Conservation (phyloP, 2,113 vertebrate genomes). For the Pteronura brasiliensis region DNA sequence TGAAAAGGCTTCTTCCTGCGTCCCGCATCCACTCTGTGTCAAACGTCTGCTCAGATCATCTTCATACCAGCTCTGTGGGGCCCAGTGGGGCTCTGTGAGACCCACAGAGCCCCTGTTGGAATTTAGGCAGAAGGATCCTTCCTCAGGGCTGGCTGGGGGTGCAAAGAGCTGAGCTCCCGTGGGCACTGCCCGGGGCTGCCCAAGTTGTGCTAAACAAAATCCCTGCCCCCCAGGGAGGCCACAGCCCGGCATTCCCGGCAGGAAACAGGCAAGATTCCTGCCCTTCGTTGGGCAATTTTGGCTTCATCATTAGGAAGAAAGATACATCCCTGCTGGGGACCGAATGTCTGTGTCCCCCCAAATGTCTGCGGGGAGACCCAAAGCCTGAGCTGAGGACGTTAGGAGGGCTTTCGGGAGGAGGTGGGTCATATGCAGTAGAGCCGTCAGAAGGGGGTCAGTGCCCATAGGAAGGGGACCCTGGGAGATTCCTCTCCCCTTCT, state of each 20-base stretch:
- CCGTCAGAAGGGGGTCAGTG: neutral
- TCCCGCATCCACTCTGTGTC: accelerated
- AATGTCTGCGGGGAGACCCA: neutral
- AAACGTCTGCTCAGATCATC: neutral
- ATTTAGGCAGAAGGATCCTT: too few species aligned
- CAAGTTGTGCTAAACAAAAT: neutral
- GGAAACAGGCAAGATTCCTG: neutral
- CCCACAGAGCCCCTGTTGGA: neutral
- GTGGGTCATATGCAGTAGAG: neutral
- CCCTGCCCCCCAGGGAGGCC: neutral
- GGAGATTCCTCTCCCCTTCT: neutral
- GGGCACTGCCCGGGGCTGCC: neutral
- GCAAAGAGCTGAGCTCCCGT: neutral
- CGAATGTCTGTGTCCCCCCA: neutral
- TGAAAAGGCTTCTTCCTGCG: accelerated
- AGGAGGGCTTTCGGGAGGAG: too few species aligned
- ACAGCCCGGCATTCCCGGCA: accelerated
- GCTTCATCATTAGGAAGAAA: neutral
- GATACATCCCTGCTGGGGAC: neutral
- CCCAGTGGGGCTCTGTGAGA: accelerated
- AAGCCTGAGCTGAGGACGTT: neutral
- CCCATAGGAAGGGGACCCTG: neutral
- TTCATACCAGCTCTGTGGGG: neutral
- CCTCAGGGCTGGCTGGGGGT: neutral
- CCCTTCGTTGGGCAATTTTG: neutral